Evolutionary conservation across 2,113 vertebrate genomes (phyloP).

Genomic region (Sciurus niger): DNA sequence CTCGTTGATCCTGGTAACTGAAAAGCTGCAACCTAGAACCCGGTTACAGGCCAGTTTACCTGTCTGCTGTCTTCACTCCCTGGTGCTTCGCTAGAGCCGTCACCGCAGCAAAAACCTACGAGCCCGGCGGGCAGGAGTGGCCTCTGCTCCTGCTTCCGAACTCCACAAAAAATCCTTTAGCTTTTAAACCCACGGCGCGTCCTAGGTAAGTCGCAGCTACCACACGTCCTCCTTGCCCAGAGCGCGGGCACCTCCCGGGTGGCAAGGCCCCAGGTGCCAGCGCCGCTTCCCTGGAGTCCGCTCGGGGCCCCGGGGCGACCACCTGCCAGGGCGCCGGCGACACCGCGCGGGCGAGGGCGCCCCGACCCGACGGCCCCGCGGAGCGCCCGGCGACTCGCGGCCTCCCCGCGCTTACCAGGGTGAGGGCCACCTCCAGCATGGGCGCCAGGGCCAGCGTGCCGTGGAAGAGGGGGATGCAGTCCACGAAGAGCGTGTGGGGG

Average conservation of each 20-base stretch:
- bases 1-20: not conserved
- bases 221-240: accelerated
- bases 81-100: too few species aligned
- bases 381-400: not conserved
- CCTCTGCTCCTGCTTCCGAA: not conserved
- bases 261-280: not conserved
- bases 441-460: constrained; percentile 95
- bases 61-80: too few species aligned
- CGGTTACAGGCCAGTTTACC: not conserved
- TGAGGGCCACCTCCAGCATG: constrained; percentile 97
- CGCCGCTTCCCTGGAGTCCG: not conserved
- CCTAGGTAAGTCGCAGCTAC: not conserved
- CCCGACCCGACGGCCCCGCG: not conserved
- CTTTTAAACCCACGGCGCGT: not conserved
- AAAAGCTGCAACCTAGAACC: not conserved
- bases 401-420: constrained; percentile 91
- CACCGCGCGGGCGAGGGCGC: too few species aligned
- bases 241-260: not conserved
- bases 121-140: accelerated
- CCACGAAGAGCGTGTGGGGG: constrained; percentile 93
- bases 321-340: not conserved
- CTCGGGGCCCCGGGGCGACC: not conserved
- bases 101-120: not conserved
- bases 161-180: not conserved
- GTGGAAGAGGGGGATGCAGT: constrained; percentile 97